These are phyloP conservation scores for Apis cerana DNA, from an alignment of 1,140 invertebrate genomes.

Conservation along the genomic window DNA sequence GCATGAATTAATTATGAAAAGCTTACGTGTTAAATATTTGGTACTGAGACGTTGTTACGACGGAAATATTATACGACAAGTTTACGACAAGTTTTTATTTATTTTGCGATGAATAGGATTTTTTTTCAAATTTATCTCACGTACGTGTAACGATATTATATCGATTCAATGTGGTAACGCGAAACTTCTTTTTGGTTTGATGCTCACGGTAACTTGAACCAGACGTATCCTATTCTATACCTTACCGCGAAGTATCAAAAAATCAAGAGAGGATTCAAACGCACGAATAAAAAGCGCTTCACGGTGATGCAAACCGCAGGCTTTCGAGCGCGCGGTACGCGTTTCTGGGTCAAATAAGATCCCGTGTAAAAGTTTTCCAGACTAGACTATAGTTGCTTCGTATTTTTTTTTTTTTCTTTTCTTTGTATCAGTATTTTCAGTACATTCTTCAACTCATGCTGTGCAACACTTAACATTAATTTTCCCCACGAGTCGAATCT, in stretches of 20 bases:
- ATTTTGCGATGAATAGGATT: no score
- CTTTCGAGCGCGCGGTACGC: not conserved
- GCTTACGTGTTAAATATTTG: no score
- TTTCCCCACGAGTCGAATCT: no score
- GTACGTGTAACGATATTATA: not conserved
- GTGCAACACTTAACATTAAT: not conserved
- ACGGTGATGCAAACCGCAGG: not conserved
- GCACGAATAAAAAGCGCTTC: slow-evolving; percentile 15
- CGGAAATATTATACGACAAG: no score
- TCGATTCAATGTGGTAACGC: not conserved
- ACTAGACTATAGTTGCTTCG: not conserved
- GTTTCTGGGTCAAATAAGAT: slow-evolving; percentile 31
- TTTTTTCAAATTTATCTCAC: no score
- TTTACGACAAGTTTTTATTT: no score
- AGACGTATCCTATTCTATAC: not conserved
- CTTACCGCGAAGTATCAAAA: not conserved
- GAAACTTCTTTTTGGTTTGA: not conserved
- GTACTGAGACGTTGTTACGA: no score
- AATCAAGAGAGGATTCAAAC: slow-evolving; percentile 7
- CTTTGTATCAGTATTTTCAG: not conserved
- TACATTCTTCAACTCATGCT: no score
- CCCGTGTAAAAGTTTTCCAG: not conserved
- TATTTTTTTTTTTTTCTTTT: no score
- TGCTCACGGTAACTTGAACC: not conserved
- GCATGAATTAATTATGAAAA: no score